phyloP scores from a whole-genome alignment of 2,113 vertebrate species.

The Pelobates fuscus region DNA sequence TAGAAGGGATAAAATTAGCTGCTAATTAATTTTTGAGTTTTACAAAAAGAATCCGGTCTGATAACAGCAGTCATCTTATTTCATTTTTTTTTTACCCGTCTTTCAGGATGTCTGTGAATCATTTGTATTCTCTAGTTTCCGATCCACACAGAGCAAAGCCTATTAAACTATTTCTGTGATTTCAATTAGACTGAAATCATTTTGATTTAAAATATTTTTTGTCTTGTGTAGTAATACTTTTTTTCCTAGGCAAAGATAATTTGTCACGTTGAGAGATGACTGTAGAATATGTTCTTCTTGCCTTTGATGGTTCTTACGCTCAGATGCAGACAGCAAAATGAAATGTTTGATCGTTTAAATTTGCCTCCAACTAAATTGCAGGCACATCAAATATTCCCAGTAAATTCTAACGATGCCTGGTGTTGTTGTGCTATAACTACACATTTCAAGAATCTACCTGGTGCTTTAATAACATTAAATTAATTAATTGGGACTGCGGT shows the following conservation, averaged over 20 bases:
- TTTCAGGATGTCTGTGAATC: conserved; percentile 52
- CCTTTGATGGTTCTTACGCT: conserved; percentile 4
- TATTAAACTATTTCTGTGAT: conserved; percentile 44
- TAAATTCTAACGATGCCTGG: background rate
- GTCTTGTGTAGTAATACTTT: background rate
- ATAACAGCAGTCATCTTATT: conserved; percentile 58
- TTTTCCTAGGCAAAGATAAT: background rate
- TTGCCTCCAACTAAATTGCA: background rate
- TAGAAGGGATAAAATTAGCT: conserved; percentile 67
- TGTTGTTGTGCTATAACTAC: background rate
- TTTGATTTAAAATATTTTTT: conserved; percentile 42
- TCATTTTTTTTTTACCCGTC: conserved; percentile 64
- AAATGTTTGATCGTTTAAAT: conserved; percentile 12
- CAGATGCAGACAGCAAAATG: background rate
- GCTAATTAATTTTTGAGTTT: conserved; percentile 65
- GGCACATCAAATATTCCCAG: background rate
- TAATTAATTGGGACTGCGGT: background rate
- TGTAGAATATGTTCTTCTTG: background rate
- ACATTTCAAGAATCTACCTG: background rate
- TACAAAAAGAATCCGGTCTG: conserved; percentile 53
- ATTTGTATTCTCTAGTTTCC: conserved; percentile 10
- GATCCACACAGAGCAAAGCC: conserved; percentile 36
- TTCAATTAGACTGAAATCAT: conserved; percentile 49
- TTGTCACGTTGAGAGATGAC: conserved; percentile 3
- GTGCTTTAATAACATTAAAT: background rate